Evolutionary conservation across 2,797 vertebrate genomes (phyloP).

Genomic region (Chaenodraco wilsoni): DNA sequence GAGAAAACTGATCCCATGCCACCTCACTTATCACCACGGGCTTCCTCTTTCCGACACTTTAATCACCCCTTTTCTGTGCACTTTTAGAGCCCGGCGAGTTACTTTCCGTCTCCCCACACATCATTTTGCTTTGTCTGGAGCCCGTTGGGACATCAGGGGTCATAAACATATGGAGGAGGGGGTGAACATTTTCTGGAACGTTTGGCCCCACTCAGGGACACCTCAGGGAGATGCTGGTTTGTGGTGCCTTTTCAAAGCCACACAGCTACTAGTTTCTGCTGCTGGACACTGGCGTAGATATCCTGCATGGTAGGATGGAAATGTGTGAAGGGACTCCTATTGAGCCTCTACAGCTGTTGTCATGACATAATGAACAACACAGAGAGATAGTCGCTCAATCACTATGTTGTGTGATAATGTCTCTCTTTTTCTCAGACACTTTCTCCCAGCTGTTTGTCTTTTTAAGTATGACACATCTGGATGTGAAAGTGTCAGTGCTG

Average conservation of each 20-base stretch:
- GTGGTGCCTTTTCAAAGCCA: conserved; percentile 44
- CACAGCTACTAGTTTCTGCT: conserved; percentile 50
- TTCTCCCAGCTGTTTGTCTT: conserved; percentile 44
- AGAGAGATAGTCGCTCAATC: conserved; percentile 31
- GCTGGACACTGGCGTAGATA: conserved; percentile 66
- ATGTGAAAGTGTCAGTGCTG: conserved; percentile 47
- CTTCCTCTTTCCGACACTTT: conserved; percentile 77
- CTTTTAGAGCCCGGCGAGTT: conserved; percentile 55
- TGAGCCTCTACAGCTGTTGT: conserved; percentile 69
- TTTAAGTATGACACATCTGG: conserved; percentile 36
- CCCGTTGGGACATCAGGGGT: conserved; percentile 51
- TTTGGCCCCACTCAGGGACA: conserved; percentile 69
- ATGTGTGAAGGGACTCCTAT: conserved; percentile 37
- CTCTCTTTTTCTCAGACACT: conserved; percentile 35
- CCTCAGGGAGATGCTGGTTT: conserved; percentile 48
- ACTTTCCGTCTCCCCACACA: conserved; percentile 78
- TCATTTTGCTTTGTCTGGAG: conserved; percentile 69
- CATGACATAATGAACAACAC: conserved; percentile 56
- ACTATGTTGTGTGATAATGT: conserved; percentile 42
- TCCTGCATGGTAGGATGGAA: conserved; percentile 55
- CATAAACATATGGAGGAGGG: conserved; percentile 66
- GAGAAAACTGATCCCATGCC: conserved; percentile 60
- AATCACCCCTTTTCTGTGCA: conserved; percentile 71
- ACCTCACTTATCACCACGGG: conserved; percentile 79
- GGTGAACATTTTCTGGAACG: conserved; percentile 39